A percentile compares a stretch with the other conserved stretches of the same genome.
Conservation (phyloP, 2,888 invertebrate genomes). For the Dysmachus trigonus region DNA sequence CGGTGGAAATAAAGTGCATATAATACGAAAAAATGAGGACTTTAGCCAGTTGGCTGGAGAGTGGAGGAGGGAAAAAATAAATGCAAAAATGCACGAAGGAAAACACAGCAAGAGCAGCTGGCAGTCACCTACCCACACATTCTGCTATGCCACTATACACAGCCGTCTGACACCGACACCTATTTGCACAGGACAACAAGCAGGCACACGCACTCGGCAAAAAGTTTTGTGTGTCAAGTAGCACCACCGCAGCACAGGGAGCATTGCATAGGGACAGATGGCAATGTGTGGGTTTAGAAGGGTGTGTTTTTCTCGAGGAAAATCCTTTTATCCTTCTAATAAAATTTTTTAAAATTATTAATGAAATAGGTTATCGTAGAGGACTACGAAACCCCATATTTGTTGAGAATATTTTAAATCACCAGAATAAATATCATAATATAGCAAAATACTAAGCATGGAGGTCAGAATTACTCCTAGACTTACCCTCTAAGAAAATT, state of each 20-base stretch:
- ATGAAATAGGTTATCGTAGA: neutral
- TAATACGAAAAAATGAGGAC: neutral
- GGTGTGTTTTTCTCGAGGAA: slow-evolving; percentile 47
- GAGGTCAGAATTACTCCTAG: neutral
- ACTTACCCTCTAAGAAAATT: slow-evolving; percentile 49
- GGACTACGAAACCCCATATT: neutral
- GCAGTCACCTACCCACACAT: slow-evolving; percentile 27
- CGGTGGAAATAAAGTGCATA: neutral
- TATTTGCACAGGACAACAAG: slow-evolving; percentile 19
- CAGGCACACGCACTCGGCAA: slow-evolving; percentile 34
- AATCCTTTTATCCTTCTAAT: slow-evolving; percentile 9
- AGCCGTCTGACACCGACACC: neutral
- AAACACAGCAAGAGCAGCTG: slow-evolving; percentile 26
- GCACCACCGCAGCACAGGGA: neutral
- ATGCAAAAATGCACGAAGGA: slow-evolving; percentile 25
- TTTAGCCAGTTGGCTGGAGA: neutral
- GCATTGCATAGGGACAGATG: slow-evolving; percentile 18
- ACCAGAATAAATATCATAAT: neutral
- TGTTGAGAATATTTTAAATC: neutral
- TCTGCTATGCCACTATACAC: neutral
- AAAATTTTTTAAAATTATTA: neutral
- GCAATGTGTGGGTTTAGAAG: slow-evolving; percentile 45
- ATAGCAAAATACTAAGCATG: neutral
- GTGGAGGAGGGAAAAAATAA: neutral
- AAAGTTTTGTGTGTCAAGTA: slow-evolving; percentile 40